Conservation (phyloP, 2,113 vertebrate genomes). For the Oenanthe oenanthe region DNA sequence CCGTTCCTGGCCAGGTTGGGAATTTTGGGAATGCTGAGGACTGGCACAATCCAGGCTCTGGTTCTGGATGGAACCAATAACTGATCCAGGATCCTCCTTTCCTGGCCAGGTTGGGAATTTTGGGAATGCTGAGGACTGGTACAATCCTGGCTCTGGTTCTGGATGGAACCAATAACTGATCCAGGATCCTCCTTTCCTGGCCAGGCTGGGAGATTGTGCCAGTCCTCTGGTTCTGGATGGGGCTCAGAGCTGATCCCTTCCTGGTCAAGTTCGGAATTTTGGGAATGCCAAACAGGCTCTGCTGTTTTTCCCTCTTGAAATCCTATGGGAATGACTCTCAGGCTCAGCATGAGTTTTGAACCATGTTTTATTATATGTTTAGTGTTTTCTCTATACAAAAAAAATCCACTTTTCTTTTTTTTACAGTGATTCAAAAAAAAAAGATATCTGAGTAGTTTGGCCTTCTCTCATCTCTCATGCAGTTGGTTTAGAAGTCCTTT, state of each 20-base stretch:
- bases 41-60: rapidly evolving
- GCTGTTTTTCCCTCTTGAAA: neutral
- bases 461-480: slow-evolving; percentile 78
- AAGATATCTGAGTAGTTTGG: slow-evolving; percentile 71
- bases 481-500: slow-evolving; percentile 69
- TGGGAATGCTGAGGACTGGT: neutral
- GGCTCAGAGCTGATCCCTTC: no score
- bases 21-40: neutral
- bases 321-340: rapidly evolving
- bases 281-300: no score
- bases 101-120: rapidly evolving
- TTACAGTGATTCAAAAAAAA: slow-evolving; percentile 72
- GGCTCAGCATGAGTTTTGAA: slow-evolving; percentile 55
- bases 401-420: slow-evolving; percentile 68
- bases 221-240: no score
- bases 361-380: slow-evolving; percentile 81
- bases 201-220: no score
- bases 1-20: rapidly evolving
- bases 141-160: no score
- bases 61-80: neutral
- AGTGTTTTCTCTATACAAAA: slow-evolving; percentile 85
- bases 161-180: no score
- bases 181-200: no score
- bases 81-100: no score
- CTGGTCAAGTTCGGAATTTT: no score